Conservation (phyloP, 2,797 vertebrate genomes). For the Alosa sapidissima region DNA sequence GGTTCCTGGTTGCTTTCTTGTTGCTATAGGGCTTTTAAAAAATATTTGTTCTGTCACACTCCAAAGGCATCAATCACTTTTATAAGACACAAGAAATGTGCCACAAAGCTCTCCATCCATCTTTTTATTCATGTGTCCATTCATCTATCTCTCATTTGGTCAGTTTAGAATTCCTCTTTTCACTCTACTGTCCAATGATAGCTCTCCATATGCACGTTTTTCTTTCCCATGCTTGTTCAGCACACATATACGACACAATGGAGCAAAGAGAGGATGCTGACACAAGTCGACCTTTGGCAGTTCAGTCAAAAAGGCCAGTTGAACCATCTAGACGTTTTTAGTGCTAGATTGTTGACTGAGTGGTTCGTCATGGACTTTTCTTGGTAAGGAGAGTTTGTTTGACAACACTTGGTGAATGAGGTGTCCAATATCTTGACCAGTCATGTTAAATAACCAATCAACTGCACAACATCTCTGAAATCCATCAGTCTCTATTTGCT, state of each 20-base stretch:
- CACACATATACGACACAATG: neutral
- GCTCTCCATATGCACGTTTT: neutral
- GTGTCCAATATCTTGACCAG: constrained; percentile 53
- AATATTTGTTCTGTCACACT: constrained; percentile 79
- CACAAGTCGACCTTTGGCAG: neutral
- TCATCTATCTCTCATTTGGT: constrained; percentile 50
- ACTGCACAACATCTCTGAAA: constrained; percentile 37
- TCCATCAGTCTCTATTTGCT: constrained; percentile 42
- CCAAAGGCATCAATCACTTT: constrained; percentile 75
- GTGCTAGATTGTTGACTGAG: constrained; percentile 15
- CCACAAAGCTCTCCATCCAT: constrained; percentile 74
- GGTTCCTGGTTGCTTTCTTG: neutral
- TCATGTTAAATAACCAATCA: constrained; percentile 61
- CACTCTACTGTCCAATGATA: neutral
- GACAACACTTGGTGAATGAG: constrained; percentile 40
- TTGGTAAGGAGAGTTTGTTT: constrained; percentile 4
- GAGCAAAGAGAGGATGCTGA: neutral
- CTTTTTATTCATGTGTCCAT: constrained; percentile 73
- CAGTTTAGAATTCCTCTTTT: neutral
- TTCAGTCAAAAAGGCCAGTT: neutral
- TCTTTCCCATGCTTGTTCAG: neutral
- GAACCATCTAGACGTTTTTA: constrained; percentile 33
- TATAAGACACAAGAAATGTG: constrained; percentile 80
- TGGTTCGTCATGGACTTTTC: neutral
- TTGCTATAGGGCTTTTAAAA: constrained; percentile 73